A percentile compares a stretch with the other conserved stretches of the same genome.
These are phyloP conservation scores for Temnopleurus reevesii DNA, from an alignment of 53 echinoderm and acorn worm species.

Conservation along the genomic window DNA sequence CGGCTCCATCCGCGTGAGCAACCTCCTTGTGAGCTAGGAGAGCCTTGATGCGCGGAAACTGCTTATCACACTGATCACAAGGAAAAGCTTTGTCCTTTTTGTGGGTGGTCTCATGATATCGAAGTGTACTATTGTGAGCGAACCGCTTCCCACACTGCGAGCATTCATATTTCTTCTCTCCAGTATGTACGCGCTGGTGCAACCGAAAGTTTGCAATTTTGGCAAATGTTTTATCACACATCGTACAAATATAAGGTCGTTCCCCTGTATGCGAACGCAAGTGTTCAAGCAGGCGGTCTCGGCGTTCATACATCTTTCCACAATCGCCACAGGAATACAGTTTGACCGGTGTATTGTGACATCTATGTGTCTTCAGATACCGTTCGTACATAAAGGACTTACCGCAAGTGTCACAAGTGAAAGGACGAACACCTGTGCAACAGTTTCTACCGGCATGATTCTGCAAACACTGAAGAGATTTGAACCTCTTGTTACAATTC, in stretches of 20 bases:
- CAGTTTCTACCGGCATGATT: slow-evolving; percentile 44
- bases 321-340: slow-evolving; percentile 50
- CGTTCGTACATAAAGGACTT: slow-evolving; percentile 44
- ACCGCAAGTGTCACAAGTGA: slow-evolving; percentile 40
- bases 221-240: slow-evolving; percentile 51
- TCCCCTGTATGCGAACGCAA: slow-evolving; percentile 53
- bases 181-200: slow-evolving; percentile 58
- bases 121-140: slow-evolving; percentile 45
- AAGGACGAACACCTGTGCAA: slow-evolving; percentile 54
- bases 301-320: slow-evolving; percentile 23
- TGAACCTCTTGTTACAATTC: slow-evolving; percentile 52
- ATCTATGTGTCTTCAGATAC: slow-evolving; percentile 45
- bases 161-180: slow-evolving; percentile 47
- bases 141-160: slow-evolving; percentile 24
- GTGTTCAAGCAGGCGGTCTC: slow-evolving; percentile 49
- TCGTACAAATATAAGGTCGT: slow-evolving; percentile 21
- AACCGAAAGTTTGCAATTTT: slow-evolving; percentile 38
- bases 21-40: slow-evolving; percentile 36
- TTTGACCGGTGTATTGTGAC: slow-evolving; percentile 31
- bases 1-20: background rate
- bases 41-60: slow-evolving; percentile 17
- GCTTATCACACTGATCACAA: slow-evolving; percentile 56
- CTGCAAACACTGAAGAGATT: background rate
- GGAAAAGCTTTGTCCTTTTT: slow-evolving; percentile 5
- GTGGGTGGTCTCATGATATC: slow-evolving; percentile 44